Percentiles rank a stretch among this genome's conserved stretches.
Evolutionary conservation across 2,797 vertebrate species (phyloP).

Genomic region (Hypotaenidia philippensis): DNA sequence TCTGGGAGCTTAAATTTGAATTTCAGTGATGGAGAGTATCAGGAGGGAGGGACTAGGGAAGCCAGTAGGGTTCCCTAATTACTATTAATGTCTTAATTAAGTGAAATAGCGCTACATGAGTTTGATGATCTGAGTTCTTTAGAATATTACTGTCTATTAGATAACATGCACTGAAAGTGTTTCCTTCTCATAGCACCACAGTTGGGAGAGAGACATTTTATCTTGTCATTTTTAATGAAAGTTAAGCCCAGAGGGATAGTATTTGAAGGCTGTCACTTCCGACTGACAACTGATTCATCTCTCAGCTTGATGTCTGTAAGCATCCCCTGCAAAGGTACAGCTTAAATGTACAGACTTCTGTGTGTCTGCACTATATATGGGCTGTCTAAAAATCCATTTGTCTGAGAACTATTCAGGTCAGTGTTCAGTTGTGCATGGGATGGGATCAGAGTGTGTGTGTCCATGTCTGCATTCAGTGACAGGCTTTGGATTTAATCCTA

Average conservation of each 20-base stretch:
- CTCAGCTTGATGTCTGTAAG: neutral
- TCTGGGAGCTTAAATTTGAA: neutral
- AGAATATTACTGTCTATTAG: neutral
- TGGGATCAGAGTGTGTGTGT: neutral
- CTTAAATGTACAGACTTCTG: neutral
- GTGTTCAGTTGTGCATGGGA: neutral
- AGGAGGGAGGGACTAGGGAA: neutral
- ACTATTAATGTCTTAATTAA: neutral
- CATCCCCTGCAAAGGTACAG: neutral
- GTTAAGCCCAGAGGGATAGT: neutral
- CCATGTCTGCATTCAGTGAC: neutral
- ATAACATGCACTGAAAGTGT: neutral
- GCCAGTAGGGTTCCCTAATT: neutral
- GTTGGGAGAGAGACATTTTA: neutral
- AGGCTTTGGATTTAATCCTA: neutral
- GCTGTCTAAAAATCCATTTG: neutral
- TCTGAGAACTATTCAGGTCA: neutral
- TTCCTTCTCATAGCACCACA: neutral
- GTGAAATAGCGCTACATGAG: neutral
- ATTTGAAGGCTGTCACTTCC: constrained; percentile 31
- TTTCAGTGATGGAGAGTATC: neutral
- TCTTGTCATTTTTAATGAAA: neutral
- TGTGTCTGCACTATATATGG: neutral
- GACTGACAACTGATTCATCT: neutral
- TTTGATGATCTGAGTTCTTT: neutral